These are phyloP conservation scores for Aphelocoma coerulescens DNA, from an alignment of 2,113 vertebrate genomes.

Conservation along the genomic window DNA sequence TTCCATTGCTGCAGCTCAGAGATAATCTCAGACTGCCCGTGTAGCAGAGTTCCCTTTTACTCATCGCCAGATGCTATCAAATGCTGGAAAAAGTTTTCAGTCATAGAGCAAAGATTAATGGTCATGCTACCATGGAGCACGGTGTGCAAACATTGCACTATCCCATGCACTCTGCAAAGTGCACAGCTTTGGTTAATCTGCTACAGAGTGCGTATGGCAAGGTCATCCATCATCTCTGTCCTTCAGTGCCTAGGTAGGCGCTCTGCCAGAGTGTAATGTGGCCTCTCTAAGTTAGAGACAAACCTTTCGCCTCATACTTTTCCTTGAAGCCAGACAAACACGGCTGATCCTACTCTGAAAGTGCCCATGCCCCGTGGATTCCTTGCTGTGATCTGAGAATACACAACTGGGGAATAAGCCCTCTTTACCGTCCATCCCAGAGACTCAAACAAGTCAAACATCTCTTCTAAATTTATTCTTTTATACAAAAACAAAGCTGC, in stretches of 20 bases:
- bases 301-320: neutral
- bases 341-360: neutral
- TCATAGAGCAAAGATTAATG: constrained; percentile 38
- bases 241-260: neutral
- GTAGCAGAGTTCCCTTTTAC: neutral
- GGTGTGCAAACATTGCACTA: neutral
- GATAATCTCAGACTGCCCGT: constrained; percentile 1
- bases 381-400: neutral
- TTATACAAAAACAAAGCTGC: neutral
- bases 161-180: neutral
- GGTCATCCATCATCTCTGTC: neutral
- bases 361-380: rapidly evolving
- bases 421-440: neutral
- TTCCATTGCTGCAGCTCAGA: neutral
- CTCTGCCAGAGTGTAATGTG: neutral
- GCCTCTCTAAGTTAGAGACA: neutral
- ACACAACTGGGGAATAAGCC: neutral
- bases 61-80: constrained; percentile 39
- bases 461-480: neutral
- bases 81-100: constrained; percentile 28
- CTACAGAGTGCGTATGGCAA: neutral
- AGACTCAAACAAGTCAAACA: neutral
- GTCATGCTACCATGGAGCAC: neutral
- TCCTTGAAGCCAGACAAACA: neutral
- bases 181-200: neutral